These are phyloP conservation scores for Drosophila yooni DNA, from an alignment of 2,888 invertebrate species.

Conservation along the genomic window DNA sequence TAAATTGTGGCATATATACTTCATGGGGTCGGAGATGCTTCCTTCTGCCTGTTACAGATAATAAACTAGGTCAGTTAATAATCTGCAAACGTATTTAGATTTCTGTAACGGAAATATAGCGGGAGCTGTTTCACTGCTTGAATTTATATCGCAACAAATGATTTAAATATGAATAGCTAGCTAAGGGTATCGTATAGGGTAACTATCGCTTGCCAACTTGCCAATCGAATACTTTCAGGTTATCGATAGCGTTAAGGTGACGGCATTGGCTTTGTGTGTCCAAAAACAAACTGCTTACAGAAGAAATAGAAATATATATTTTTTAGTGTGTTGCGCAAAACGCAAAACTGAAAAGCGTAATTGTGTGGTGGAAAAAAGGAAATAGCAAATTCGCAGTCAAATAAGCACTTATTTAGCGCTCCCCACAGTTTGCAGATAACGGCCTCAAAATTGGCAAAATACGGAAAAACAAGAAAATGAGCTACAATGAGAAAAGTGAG, in stretches of 20 bases:
- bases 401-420: constrained; percentile 24
- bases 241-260: constrained; percentile 29
- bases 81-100: not conserved
- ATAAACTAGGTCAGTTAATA: not conserved
- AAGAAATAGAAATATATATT: not conserved
- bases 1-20: too few relatives aligned
- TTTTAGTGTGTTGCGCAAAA: constrained; percentile 14
- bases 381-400: not conserved
- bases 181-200: not conserved
- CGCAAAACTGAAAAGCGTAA: constrained; percentile 13
- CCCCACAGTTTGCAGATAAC: constrained; percentile 59
- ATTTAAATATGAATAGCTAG: not conserved
- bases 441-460: constrained; percentile 84
- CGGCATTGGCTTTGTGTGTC: constrained; percentile 45
- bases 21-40: too few relatives aligned
- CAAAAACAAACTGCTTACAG: constrained; percentile 35
- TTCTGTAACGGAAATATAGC: not conserved
- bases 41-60: not conserved
- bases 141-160: not conserved
- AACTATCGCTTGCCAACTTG: not conserved
- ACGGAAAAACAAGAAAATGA: constrained; percentile 84
- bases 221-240: not conserved
- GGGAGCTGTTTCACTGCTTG: not conserved
- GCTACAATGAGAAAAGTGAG: constrained; percentile 84
- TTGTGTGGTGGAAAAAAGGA: constrained; percentile 2